phyloP scores from a whole-genome alignment of 2,888 invertebrate species.

The Clanis bilineata region DNA sequence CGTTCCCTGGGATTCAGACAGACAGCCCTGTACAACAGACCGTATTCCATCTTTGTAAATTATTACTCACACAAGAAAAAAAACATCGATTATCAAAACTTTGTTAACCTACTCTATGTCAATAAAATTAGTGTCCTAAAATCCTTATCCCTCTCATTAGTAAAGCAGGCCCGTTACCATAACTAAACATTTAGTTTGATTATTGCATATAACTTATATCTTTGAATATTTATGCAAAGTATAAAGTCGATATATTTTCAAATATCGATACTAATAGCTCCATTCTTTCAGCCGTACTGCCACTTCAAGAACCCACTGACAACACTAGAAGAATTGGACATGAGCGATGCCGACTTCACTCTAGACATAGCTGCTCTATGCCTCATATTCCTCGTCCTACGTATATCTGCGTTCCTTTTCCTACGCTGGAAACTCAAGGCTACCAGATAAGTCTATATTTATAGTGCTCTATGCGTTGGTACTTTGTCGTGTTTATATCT shows the following conservation, averaged over 20 bases:
- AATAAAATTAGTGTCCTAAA: no score
- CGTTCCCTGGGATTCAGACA: no score
- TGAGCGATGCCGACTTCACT: slow-evolving; percentile 89
- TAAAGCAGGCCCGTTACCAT: no score
- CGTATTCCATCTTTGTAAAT: no score
- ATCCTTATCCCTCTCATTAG: no score
- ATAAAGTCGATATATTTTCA: neutral
- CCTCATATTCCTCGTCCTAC: slow-evolving; percentile 89
- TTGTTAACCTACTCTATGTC: no score
- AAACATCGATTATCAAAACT: no score
- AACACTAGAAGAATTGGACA: slow-evolving; percentile 93
- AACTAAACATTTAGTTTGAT: no score
- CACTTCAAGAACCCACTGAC: slow-evolving; percentile 92
- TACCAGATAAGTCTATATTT: slow-evolving; percentile 83
- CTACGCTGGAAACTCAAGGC: slow-evolving; percentile 93
- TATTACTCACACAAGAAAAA: no score
- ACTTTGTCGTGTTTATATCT: slow-evolving; percentile 8
- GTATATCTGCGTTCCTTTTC: slow-evolving; percentile 92
- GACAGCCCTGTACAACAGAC: no score
- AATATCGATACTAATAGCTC: neutral
- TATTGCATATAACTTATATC: no score
- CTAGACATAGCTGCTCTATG: slow-evolving; percentile 91
- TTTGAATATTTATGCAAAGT: neutral
- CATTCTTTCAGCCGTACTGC: slow-evolving; percentile 85
- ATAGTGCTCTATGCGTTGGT: slow-evolving; percentile 18